Evolutionary conservation across 2,888 invertebrate genomes (phyloP).

Genomic region (Ophioninae sp.): DNA sequence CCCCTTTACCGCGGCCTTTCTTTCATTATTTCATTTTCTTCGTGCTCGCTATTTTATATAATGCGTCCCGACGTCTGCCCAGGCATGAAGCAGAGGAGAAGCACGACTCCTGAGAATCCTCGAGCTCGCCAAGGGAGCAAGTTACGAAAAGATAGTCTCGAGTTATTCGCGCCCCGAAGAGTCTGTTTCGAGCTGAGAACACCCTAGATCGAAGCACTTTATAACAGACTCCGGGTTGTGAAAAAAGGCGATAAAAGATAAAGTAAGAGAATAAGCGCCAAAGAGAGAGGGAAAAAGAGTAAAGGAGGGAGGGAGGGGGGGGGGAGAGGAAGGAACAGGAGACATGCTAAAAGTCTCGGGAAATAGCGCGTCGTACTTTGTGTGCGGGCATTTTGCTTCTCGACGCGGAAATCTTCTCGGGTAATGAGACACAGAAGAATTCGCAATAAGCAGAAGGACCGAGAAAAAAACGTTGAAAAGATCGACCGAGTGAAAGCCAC

Average conservation of each 20-base stretch:
- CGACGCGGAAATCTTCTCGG: conserved; percentile 70
- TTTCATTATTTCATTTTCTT: conserved; percentile 3
- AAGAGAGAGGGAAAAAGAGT: background rate
- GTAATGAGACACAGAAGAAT: conserved; percentile 75
- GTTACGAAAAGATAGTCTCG: conserved; percentile 48
- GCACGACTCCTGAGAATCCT: conserved; percentile 41
- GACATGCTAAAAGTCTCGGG: conserved; percentile 58
- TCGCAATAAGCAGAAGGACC: conserved; percentile 66
- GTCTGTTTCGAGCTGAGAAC: conserved; percentile 45
- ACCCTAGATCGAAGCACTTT: conserved; percentile 61
- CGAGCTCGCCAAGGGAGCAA: conserved; percentile 34
- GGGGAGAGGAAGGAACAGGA: conserved; percentile 11
- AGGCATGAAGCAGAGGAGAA: background rate
- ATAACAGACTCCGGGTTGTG: conserved; percentile 44
- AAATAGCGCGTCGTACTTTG: conserved; percentile 59
- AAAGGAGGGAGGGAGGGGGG: background rate
- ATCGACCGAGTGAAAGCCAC: conserved; percentile 39
- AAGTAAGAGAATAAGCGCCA: conserved; percentile 23
- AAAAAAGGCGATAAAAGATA: conserved; percentile 27
- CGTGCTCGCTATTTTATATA: conserved; percentile 43
- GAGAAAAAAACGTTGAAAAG: conserved; percentile 43
- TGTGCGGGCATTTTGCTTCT: conserved; percentile 65
- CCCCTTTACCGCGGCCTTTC: background rate
- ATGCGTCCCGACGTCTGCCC: conserved; percentile 51
- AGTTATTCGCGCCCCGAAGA: conserved; percentile 54